Conservation (phyloP, 2,113 vertebrate genomes). For the Sceloporus undulatus region DNA sequence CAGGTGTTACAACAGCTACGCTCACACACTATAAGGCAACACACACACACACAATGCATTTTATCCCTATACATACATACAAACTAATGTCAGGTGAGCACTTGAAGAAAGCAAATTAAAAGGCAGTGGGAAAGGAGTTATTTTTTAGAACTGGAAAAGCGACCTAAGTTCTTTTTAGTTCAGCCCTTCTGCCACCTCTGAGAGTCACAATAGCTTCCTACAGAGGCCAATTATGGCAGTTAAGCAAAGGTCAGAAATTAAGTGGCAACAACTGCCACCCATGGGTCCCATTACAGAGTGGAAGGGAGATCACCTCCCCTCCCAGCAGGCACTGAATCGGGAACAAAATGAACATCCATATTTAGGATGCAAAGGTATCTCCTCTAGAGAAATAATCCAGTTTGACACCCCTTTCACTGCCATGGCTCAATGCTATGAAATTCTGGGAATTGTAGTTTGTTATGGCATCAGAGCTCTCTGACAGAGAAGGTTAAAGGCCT, state of each 20-base stretch:
- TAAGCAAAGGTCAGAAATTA: slow-evolving; percentile 1
- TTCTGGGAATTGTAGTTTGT: no score
- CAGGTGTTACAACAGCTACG: background rate
- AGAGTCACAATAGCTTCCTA: slow-evolving; percentile 11
- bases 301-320: no score
- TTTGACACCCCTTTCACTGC: no score
- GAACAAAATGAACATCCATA: background rate
- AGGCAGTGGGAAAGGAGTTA: no score
- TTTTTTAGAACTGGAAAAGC: background rate
- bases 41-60: background rate
- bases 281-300: background rate
- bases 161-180: background rate
- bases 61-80: background rate
- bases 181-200: background rate
- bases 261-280: slow-evolving; percentile 1
- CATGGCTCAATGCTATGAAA: no score
- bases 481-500: no score
- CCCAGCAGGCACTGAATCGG: background rate
- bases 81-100: background rate
- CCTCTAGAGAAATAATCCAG: background rate
- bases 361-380: background rate
- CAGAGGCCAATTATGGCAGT: background rate
- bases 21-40: background rate
- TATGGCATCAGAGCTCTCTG: no score
- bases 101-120: background rate